Percentiles rank a stretch among this genome's conserved stretches.
phyloP scores from a whole-genome alignment of 2,888 invertebrate species.

The Clepsis dumicolana region DNA sequence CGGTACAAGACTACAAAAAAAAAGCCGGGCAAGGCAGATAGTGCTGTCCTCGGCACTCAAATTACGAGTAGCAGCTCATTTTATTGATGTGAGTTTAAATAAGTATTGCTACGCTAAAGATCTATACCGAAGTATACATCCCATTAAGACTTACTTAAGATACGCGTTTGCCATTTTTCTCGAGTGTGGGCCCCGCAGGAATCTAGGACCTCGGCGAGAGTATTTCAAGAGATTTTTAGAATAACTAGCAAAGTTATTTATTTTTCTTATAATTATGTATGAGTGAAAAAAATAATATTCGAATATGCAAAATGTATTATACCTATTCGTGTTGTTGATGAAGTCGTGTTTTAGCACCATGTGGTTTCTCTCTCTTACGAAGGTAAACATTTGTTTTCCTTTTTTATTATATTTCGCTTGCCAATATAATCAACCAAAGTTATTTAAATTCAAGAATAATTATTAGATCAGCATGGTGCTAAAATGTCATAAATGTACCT shows the following conservation, averaged over 20 bases:
- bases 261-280: slow-evolving; percentile 8
- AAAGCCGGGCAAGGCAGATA: no score
- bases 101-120: no score
- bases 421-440: neutral
- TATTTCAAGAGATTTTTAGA: slow-evolving; percentile 14
- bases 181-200: neutral
- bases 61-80: no score
- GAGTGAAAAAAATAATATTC: slow-evolving; percentile 3
- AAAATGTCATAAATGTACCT: slow-evolving; percentile 22
- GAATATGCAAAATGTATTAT: neutral
- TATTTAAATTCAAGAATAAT: neutral
- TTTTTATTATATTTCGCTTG: neutral
- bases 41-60: no score
- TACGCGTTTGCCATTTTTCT: no score
- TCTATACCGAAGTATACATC: no score
- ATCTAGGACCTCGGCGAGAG: neutral
- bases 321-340: slow-evolving; percentile 3
- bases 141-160: no score
- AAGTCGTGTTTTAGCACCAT: neutral
- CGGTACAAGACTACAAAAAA: no score
- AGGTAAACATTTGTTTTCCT: neutral
- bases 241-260: slow-evolving; percentile 16
- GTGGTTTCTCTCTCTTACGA: neutral
- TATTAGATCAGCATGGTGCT: slow-evolving; percentile 15
- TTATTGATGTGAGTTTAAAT: no score